Evolutionary conservation across 2,797 vertebrate species (phyloP), one percentile per base, ranked within the genome.

Genomic region (Carcharodon carcharias): DNA sequence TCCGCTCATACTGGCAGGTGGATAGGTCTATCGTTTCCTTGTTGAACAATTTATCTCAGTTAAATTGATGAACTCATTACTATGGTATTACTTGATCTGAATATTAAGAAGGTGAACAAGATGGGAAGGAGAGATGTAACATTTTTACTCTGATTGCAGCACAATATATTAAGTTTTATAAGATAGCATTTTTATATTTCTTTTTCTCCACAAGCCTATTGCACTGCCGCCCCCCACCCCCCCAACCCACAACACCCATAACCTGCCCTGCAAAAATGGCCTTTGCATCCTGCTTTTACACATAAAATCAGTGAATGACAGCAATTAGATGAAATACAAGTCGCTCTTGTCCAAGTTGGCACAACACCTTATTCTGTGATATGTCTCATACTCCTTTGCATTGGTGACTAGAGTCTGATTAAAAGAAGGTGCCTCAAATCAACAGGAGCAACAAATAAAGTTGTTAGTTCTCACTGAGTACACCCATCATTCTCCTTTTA

Each of bases 41-140:
- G 97, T 98, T 98, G 97, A 98, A 97, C 97, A 98, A 98, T 99
- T 99, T 98, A 98, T 99, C 98, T 98, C 97, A 98, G 97, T 97
- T 98, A 97, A 97, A 97, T 97, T 99, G 99, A 99, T 98, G 97
- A 99, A 99, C 99, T 98, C 97, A 98, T 99, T 98, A 98, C 97
- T 97, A 97, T 98, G 98, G 98, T 98, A 98, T 98, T 98, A 97
- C 98, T 97, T 97, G 97, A 96, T 97, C 97, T 97, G 98, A 98
- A 98, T 99, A 99, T 99, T 98, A 98, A 99, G 99, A 98, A 98
- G 97, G 97, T 98, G 97, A 95, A 97, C 97, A 97, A 98, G 97
- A 98, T 97, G 97, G 97, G 97, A 98, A 98, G 98, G 98, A 97
- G 96, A 97, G 98, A 98, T 98, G 97, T 97, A 97, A 97, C 97